Evolutionary conservation across 2,888 invertebrate species (phyloP), one percentile per base, ranked within the genome.

Genomic region (Arrhopalites spinosus): DNA sequence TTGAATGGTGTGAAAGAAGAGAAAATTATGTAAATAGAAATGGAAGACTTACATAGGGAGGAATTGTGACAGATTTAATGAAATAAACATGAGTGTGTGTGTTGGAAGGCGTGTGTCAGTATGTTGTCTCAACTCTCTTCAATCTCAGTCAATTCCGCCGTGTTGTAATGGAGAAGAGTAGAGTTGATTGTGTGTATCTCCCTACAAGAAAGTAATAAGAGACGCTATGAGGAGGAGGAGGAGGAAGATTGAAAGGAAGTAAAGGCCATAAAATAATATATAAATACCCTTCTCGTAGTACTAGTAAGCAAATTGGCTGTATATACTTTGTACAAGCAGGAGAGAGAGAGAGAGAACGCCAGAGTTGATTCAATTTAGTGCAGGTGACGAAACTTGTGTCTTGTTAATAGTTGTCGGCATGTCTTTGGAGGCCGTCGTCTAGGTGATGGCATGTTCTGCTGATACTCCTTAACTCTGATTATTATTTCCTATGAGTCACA

Each of bases 361-460:
- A n/a, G 59, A 71, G 59, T 71, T 71, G 71, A 71, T 71, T 71
- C 71, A 71, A 71, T 71, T 71, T 71, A 71, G 56, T 71, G 59
- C 71, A 71, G 71, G 71, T 71, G 71, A 59, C 71, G 43, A 71
- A 71, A 71, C 71, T 71, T 71, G 53, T 59, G 71, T 71, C 71
- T 71, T 59, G 71, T 71, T 71, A 71, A 71, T 71, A 71, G 71
- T 71, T 71, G 71, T 71, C 71, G 43, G 71, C 71, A 36, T 56
- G 59, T 59, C 71, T 71, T 30, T 73, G n/a, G 30, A 67, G 23
- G 20, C 63, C 68, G 77, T 78, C 77, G 78, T 77, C 78, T 77
- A 79, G 80, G 77, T 77, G 75, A 80, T 80, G 80, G 71, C 80
- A 80, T 78, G 80, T 78, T 78, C 78, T 72, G 25, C 59, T 53